phyloP scores from a whole-genome alignment of 2,888 invertebrate species.

The Melangyna quadrimaculata region DNA sequence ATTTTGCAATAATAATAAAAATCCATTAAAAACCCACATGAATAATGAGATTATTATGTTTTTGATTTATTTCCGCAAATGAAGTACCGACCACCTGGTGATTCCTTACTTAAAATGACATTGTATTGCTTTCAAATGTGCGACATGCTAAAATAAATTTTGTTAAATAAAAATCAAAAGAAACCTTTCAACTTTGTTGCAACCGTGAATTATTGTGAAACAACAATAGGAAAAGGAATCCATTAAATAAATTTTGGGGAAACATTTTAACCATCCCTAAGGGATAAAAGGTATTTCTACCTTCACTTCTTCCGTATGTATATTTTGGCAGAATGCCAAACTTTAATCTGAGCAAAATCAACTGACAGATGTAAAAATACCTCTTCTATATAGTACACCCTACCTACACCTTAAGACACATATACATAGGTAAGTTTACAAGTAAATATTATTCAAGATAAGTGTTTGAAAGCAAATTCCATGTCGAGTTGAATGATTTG shows the following conservation, averaged over 20 bases:
- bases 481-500: constrained; percentile 22
- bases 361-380: constrained; percentile 12
- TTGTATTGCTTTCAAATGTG: background rate
- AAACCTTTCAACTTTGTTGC: background rate
- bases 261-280: background rate
- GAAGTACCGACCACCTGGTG: background rate
- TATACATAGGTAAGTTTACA: too few species aligned
- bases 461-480: constrained; percentile 19
- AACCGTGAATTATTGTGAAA: background rate
- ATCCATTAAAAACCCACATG: too few species aligned
- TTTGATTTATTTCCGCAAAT: too few species aligned
- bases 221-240: background rate
- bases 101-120: background rate
- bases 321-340: background rate
- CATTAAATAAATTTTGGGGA: background rate
- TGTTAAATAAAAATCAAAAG: background rate
- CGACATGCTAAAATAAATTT: background rate
- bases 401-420: too few species aligned
- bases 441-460: too few species aligned
- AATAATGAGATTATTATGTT: too few species aligned
- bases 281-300: background rate
- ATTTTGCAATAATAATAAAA: too few species aligned
- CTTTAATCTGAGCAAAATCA: background rate
- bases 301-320: too few species aligned
- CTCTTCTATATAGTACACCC: too few species aligned